These are phyloP conservation scores for Rhopilema esculentum DNA, from an alignment of 30 jellyfish, hydroid and myxozoan species.

Conservation along the genomic window DNA sequence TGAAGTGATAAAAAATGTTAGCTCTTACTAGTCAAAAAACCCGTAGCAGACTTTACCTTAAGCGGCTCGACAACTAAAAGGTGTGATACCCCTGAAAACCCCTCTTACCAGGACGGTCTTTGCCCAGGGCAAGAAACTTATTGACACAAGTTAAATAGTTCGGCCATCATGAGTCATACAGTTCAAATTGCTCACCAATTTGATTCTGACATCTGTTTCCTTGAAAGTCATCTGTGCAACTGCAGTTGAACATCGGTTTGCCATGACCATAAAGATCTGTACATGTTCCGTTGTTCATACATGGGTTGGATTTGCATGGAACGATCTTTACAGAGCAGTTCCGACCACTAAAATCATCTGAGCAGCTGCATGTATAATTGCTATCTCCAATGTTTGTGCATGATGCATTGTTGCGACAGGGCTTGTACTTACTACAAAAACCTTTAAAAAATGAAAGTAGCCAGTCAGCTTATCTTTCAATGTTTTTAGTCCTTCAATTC, in stretches of 20 bases:
- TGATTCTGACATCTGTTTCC: neutral
- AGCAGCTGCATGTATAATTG: constrained; percentile 62
- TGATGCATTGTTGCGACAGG: constrained; percentile 83
- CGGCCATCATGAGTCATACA: no score
- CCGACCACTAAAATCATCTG: constrained; percentile 43
- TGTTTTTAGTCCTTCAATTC: no score
- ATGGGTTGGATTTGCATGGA: constrained; percentile 81
- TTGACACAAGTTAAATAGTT: no score
- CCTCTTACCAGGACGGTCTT: no score
- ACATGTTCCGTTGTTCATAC: constrained; percentile 66
- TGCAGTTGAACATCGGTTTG: constrained; percentile 3
- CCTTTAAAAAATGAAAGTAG: neutral
- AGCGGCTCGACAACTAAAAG: no score
- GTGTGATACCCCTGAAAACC: no score
- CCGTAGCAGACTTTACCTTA: no score
- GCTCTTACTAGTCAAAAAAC: no score
- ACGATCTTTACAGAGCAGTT: constrained; percentile 69
- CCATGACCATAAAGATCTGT: constrained; percentile 19
- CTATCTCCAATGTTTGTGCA: constrained; percentile 47
- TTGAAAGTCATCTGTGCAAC: neutral
- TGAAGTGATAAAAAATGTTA: no score
- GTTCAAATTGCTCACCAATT: no score
- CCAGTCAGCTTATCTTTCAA: no score
- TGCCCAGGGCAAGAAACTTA: no score
- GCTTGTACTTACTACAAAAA: neutral